A percentile compares a stretch with the other conserved stretches of the same genome.
phyloP scores from a whole-genome alignment of 2,888 invertebrate genomes.

The Cordilura impudica region DNA sequence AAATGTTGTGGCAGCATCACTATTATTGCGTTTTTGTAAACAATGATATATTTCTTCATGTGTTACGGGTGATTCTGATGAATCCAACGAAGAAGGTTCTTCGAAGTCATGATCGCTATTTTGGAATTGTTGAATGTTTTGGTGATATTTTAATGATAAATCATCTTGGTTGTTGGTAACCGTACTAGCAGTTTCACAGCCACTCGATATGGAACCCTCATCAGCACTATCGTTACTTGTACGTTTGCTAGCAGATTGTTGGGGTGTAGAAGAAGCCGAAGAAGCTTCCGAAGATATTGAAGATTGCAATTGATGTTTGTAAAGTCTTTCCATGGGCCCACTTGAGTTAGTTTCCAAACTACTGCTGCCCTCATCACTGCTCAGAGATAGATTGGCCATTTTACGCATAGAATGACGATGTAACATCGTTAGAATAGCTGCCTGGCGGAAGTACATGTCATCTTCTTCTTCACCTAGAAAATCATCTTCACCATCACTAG shows the following conservation, averaged over 20 bases:
- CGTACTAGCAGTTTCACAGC: slow-evolving; percentile 89
- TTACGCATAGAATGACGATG: slow-evolving; percentile 76
- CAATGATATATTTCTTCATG: slow-evolving; percentile 57
- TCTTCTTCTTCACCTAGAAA: slow-evolving; percentile 73
- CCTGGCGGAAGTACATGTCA: slow-evolving; percentile 75
- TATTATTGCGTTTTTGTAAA: slow-evolving; percentile 69
- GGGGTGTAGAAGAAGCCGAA: slow-evolving; percentile 54
- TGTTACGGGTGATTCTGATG: neutral
- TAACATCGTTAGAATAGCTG: slow-evolving; percentile 75
- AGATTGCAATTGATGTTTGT: slow-evolving; percentile 71
- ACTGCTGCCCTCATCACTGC: slow-evolving; percentile 72
- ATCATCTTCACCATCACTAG: slow-evolving; percentile 74
- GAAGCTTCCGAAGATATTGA: slow-evolving; percentile 73
- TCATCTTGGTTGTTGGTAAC: slow-evolving; percentile 80
- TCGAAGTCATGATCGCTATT: slow-evolving; percentile 21
- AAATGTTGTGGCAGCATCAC: slow-evolving; percentile 72
- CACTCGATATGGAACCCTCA: slow-evolving; percentile 88
- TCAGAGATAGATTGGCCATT: slow-evolving; percentile 67
- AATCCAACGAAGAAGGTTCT: slow-evolving; percentile 21
- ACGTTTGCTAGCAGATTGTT: slow-evolving; percentile 54
- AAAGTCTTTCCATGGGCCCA: slow-evolving; percentile 54
- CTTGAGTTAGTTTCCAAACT: slow-evolving; percentile 65
- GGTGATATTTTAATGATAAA: slow-evolving; percentile 71
- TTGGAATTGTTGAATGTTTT: slow-evolving; percentile 43
- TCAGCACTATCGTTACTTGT: slow-evolving; percentile 80